Evolutionary conservation across 2,797 vertebrate genomes (phyloP).

Genomic region (Rhinella marina): DNA sequence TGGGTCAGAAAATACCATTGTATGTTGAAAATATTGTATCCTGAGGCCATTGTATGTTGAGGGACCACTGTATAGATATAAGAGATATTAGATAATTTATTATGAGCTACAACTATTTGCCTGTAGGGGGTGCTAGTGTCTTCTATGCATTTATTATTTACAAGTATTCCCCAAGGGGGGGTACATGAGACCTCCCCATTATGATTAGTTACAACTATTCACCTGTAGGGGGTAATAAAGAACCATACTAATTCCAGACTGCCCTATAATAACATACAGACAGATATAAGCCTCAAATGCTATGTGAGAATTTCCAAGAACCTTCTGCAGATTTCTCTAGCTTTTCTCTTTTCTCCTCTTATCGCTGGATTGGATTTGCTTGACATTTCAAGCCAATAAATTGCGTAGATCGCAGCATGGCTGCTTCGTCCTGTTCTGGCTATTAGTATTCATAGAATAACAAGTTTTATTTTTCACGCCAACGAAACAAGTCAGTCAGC

Average conservation of each 20-base stretch:
- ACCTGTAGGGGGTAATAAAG: not conserved
- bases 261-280: not conserved
- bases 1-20: too few relatives aligned
- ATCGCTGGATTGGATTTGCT: not conserved
- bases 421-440: not conserved
- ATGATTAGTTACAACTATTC: not conserved
- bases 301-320: not conserved
- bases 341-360: not conserved
- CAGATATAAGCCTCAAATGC: not conserved
- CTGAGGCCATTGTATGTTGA: too few relatives aligned
- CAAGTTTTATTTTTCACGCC: too few relatives aligned
- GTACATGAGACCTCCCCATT: not conserved
- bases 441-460: not conserved
- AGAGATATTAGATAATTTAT: too few relatives aligned
- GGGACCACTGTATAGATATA: too few relatives aligned
- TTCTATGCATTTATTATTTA: too few relatives aligned
- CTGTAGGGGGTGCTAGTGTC: too few relatives aligned
- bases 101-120: too few relatives aligned
- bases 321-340: not conserved
- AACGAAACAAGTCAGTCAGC: not conserved
- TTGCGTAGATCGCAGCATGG: not conserved
- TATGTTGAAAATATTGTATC: too few relatives aligned
- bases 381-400: not conserved
- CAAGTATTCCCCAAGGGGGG: not conserved
- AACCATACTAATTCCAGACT: not conserved